Evolutionary conservation across 2,113 vertebrate species (phyloP).

Genomic region (Nesogale talazaci): DNA sequence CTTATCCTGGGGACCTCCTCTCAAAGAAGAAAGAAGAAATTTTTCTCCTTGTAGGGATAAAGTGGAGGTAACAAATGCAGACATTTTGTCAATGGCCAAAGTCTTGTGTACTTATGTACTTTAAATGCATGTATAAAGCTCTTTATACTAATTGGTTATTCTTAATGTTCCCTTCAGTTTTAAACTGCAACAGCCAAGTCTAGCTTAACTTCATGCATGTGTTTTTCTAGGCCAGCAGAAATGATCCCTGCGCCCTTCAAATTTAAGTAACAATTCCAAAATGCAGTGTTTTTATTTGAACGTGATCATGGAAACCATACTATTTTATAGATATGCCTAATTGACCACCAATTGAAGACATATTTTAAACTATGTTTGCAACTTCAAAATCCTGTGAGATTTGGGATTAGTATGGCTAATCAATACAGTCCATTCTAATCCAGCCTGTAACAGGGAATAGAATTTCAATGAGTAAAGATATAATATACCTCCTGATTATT

Average conservation of each 20-base stretch:
- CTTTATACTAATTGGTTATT: constrained; percentile 20
- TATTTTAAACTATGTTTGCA: not conserved
- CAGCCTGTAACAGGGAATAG: not conserved
- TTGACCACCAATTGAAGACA: not conserved
- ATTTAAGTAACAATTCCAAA: constrained; percentile 2
- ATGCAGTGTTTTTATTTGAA: constrained; percentile 12
- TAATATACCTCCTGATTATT: not conserved
- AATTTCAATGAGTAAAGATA: not conserved
- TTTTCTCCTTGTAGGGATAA: not conserved
- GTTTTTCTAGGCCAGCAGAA: not conserved
- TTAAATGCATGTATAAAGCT: not conserved
- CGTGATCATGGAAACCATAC: not conserved
- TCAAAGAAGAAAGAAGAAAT: constrained; percentile 14
- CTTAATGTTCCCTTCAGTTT: not conserved
- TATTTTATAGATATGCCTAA: not conserved
- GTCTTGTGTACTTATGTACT: not conserved
- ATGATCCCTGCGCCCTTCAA: not conserved
- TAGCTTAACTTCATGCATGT: constrained; percentile 32
- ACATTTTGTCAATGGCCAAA: constrained; percentile 1
- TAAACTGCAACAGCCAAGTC: not conserved
- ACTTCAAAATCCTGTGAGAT: constrained; percentile 27
- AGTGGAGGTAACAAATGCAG: not conserved
- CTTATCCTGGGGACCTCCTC: not conserved
- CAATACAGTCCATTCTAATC: constrained; percentile 11
- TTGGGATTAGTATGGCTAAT: constrained; percentile 30